These are phyloP conservation scores for Acanthopleura granulata DNA, from an alignment of 2,888 invertebrate genomes.

Conservation along the genomic window DNA sequence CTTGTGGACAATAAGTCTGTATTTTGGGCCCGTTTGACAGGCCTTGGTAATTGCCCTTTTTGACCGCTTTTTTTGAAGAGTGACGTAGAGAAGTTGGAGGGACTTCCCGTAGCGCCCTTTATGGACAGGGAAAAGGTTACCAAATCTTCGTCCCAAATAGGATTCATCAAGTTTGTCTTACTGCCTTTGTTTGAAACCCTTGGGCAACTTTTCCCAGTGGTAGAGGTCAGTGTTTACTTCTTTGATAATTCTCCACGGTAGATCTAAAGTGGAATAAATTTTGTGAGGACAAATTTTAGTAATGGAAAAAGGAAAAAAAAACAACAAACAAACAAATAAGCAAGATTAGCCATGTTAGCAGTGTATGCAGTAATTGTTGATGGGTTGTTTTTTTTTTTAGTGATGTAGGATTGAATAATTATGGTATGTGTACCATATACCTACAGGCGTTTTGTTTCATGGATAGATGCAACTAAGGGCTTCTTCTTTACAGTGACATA, in stretches of 20 bases:
- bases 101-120: constrained; percentile 86
- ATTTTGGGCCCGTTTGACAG: not conserved
- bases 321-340: too few species aligned
- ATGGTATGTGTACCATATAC: too few species aligned
- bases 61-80: constrained; percentile 42
- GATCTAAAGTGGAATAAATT: too few species aligned
- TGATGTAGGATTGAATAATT: too few species aligned
- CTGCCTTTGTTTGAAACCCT: constrained; percentile 85
- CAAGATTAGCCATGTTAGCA: too few species aligned
- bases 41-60: not conserved
- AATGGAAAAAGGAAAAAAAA: too few species aligned
- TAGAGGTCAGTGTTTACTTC: constrained; percentile 73
- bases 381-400: too few species aligned
- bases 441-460: too few species aligned
- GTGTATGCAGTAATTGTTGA: too few species aligned
- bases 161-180: constrained; percentile 85
- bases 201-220: constrained; percentile 80
- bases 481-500: too few species aligned
- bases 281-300: too few species aligned
- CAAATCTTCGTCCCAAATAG: constrained; percentile 86
- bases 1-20: not conserved
- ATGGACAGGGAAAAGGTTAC: constrained; percentile 90
- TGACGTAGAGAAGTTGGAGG: constrained; percentile 85
- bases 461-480: too few species aligned
- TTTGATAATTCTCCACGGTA: not conserved